These are phyloP conservation scores for Drosophila demipolita DNA, from an alignment of 2,888 invertebrate genomes.

Conservation along the genomic window DNA sequence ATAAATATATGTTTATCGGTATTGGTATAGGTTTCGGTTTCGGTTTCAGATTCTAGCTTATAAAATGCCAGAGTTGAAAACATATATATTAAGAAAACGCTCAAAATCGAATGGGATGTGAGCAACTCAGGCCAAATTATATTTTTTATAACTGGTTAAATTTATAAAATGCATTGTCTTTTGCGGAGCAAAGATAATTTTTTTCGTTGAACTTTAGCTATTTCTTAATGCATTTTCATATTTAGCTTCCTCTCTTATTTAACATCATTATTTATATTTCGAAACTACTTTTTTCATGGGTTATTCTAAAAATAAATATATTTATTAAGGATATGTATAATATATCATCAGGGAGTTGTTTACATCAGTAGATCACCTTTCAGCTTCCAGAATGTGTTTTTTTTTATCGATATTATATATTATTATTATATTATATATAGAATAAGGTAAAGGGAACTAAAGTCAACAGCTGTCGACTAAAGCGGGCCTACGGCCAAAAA, in stretches of 20 bases:
- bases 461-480: background rate
- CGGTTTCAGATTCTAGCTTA: constrained; percentile 14
- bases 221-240: background rate
- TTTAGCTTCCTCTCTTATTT: background rate
- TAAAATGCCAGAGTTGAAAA: constrained; percentile 76
- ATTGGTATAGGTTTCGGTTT: constrained; percentile 9
- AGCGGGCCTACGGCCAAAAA: background rate
- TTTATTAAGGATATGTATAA: background rate
- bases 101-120: constrained; percentile 17
- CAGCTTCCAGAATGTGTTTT: no score
- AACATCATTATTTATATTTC: background rate
- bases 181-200: background rate
- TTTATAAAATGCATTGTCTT: background rate
- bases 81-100: constrained; percentile 29
- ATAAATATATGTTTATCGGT: constrained; percentile 37
- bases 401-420: no score
- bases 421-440: no score
- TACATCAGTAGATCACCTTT: no score
- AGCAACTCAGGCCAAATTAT: constrained; percentile 35
- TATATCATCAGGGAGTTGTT: background rate
- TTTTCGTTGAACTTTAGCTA: background rate
- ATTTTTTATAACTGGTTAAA: background rate
- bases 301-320: background rate
- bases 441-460: background rate
- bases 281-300: background rate